Conservation (phyloP, 2,113 vertebrate species). For the Hypocryptadius cinnamomeus region DNA sequence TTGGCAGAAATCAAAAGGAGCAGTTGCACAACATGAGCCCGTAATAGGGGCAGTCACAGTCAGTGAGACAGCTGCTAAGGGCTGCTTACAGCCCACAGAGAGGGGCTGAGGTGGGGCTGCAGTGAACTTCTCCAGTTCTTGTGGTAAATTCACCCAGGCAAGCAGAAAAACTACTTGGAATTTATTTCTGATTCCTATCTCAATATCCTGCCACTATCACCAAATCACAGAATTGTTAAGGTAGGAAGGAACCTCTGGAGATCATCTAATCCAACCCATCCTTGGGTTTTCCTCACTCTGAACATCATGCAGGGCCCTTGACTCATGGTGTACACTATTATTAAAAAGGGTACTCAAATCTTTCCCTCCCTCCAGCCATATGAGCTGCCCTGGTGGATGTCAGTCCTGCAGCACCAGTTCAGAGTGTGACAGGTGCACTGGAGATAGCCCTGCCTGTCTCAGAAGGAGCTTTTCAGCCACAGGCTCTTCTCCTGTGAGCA, state of each 20-base stretch:
- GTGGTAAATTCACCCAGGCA: not conserved
- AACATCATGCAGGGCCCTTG: not conserved
- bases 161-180: not conserved
- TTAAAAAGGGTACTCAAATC: not conserved
- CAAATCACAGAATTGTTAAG: not conserved
- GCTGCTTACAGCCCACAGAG: not conserved
- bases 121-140: not conserved
- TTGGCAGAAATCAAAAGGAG: not conserved
- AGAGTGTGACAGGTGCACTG: not conserved
- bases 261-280: not conserved
- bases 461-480: not conserved
- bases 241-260: not conserved
- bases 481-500: not conserved
- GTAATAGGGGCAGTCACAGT: rapidly evolving
- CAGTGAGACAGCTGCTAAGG: not conserved
- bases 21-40: too few relatives aligned
- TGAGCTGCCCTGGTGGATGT: not conserved
- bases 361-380: not conserved
- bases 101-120: not conserved
- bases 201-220: not conserved
- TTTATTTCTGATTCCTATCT: not conserved
- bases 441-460: not conserved
- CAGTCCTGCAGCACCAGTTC: not conserved
- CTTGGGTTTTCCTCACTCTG: not conserved
- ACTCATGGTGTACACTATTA: rapidly evolving